Conservation (phyloP, 2,113 vertebrate species). For the Lamprologus sp. region DNA sequence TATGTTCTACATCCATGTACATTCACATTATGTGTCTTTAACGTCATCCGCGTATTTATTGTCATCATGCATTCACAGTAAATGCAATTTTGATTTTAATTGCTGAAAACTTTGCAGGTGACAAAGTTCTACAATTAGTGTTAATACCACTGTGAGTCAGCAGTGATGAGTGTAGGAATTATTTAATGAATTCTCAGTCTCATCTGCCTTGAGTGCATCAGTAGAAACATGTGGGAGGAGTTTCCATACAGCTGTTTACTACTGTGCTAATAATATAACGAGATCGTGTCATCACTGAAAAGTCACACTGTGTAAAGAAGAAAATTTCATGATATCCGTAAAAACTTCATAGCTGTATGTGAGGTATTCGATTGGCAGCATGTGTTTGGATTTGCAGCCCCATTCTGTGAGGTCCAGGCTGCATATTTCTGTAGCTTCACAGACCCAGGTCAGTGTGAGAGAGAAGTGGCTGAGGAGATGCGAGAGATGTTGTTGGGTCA, state of each 20-base stretch:
- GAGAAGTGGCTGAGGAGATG: not conserved
- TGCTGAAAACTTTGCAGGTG: not conserved
- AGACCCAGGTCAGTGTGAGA: not conserved
- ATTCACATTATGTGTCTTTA: not conserved
- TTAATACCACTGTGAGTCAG: not conserved
- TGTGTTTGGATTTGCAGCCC: not conserved
- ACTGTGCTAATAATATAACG: not conserved
- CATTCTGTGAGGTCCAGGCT: not conserved
- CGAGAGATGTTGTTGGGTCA: not conserved
- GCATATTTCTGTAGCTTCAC: not conserved
- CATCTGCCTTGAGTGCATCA: not conserved
- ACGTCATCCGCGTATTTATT: rapidly evolving
- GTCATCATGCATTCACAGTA: not conserved
- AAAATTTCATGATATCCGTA: not conserved
- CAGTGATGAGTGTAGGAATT: not conserved
- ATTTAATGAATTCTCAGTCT: not conserved
- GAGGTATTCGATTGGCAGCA: rapidly evolving
- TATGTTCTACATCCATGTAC: not conserved
- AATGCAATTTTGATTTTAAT: not conserved
- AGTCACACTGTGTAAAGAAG: not conserved
- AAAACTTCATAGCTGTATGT: not conserved
- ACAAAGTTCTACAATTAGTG: not conserved
- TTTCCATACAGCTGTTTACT: not conserved
- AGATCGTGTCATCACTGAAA: not conserved
- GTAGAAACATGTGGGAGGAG: not conserved